phyloP scores from a whole-genome alignment of 2,888 invertebrate genomes.

The Deilephila elpenor region DNA sequence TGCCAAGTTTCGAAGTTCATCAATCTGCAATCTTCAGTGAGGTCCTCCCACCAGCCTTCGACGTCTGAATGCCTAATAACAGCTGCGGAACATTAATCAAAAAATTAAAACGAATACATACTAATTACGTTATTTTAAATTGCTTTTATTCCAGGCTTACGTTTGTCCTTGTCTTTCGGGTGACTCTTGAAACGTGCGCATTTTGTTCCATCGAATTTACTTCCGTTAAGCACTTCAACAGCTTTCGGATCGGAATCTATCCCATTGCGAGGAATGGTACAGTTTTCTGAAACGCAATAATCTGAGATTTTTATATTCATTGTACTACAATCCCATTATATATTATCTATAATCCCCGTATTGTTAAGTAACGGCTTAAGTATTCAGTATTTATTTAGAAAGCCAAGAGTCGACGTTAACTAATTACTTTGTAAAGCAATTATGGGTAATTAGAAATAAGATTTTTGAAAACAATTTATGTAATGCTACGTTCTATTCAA shows the following conservation, averaged over 20 bases:
- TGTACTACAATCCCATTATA: background rate
- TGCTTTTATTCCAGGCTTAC: constrained; percentile 48
- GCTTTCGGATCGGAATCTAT: constrained; percentile 63
- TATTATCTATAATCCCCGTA: background rate
- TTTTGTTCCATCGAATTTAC: constrained; percentile 58
- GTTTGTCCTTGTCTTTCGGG: constrained; percentile 73
- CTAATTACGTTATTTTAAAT: constrained; percentile 7
- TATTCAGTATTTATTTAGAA: constrained; percentile 4
- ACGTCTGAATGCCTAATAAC: constrained; percentile 77
- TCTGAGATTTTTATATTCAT: constrained; percentile 25
- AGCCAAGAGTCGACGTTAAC: background rate
- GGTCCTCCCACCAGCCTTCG: constrained; percentile 89
- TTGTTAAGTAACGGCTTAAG: background rate
- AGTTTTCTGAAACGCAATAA: constrained; percentile 66
- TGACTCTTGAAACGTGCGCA: constrained; percentile 78
- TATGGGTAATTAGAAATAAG: background rate
- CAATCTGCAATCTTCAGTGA: constrained; percentile 88
- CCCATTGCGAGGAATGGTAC: constrained; percentile 57
- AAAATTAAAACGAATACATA: background rate
- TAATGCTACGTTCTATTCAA: background rate
- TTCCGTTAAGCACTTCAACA: constrained; percentile 71
- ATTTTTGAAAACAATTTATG: background rate
- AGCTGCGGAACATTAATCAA: constrained; percentile 54
- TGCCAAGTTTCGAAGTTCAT: constrained; percentile 86
- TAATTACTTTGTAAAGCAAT: background rate